Conservation (phyloP, 2,797 vertebrate species). For the Gymnoscopelus braueri region DNA sequence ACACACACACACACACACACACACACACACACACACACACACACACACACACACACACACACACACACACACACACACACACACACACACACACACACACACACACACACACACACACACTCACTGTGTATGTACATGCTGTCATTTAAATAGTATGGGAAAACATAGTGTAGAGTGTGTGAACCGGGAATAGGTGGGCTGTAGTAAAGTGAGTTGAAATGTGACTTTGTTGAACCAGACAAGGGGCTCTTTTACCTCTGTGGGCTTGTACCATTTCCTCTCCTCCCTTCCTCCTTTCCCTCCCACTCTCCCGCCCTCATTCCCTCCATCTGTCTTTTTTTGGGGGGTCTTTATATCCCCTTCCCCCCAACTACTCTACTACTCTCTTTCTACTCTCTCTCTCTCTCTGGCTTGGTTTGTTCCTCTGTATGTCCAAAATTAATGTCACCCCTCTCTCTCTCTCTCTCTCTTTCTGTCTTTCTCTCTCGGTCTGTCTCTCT, state of each 20-base stretch:
- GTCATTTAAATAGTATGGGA: slow-evolving; percentile 9
- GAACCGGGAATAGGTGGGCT: slow-evolving; percentile 25
- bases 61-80: neutral
- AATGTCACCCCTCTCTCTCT: slow-evolving; percentile 25
- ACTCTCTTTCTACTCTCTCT: slow-evolving; percentile 26
- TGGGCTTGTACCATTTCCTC: slow-evolving; percentile 56
- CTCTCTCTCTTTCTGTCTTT: slow-evolving; percentile 17
- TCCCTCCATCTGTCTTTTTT: slow-evolving; percentile 42
- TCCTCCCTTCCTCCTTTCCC: slow-evolving; percentile 8
- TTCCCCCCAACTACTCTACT: slow-evolving; percentile 1
- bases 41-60: too few relatives aligned
- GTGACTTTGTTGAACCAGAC: slow-evolving; percentile 71
- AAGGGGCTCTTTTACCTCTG: slow-evolving; percentile 72
- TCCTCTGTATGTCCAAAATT: too few relatives aligned
- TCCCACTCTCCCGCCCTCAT: slow-evolving; percentile 1
- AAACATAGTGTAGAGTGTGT: slow-evolving; percentile 10
- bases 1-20: too few relatives aligned
- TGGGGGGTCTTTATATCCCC: slow-evolving; percentile 40
- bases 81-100: neutral
- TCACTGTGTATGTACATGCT: neutral
- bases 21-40: too few relatives aligned
- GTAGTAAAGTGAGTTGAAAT: slow-evolving; percentile 59
- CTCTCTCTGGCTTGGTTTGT: neutral
- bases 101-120: slow-evolving; percentile 1
- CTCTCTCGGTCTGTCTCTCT: slow-evolving; percentile 31